Evolutionary conservation across 2,113 vertebrate species (phyloP).

Genomic region (Laticauda laticaudata): DNA sequence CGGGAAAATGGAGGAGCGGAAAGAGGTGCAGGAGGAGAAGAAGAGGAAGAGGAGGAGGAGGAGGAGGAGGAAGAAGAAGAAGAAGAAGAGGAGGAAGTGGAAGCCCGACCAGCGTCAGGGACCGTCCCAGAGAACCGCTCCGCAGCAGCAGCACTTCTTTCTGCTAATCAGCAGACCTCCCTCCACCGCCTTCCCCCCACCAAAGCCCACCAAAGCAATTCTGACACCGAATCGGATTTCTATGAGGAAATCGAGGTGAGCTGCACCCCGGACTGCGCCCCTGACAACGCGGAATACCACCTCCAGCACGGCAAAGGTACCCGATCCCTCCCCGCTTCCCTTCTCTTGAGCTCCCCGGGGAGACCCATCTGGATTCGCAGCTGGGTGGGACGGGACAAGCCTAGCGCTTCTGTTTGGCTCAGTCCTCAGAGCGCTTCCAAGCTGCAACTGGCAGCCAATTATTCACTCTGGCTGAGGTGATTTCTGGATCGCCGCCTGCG

Average conservation of each 20-base stretch:
- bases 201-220: slow-evolving; percentile 89
- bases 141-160: slow-evolving; percentile 69
- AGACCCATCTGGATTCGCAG: slow-evolving; percentile 4
- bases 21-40: slow-evolving; percentile 52
- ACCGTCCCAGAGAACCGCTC: slow-evolving; percentile 74
- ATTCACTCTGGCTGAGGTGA: background rate
- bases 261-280: slow-evolving; percentile 91
- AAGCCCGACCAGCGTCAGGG: slow-evolving; percentile 75
- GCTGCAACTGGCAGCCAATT: background rate
- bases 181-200: slow-evolving; percentile 71
- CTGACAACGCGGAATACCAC: slow-evolving; percentile 88
- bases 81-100: slow-evolving; percentile 72
- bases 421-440: background rate
- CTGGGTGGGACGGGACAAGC: background rate
- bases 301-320: slow-evolving; percentile 90
- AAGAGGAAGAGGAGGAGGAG: slow-evolving; percentile 54
- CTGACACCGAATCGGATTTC: slow-evolving; percentile 97
- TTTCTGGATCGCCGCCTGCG: background rate
- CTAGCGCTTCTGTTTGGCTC: background rate
- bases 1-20: slow-evolving; percentile 74
- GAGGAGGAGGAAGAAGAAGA: slow-evolving; percentile 65
- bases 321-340: slow-evolving; percentile 47
- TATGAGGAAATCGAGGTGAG: slow-evolving; percentile 99
- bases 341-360: slow-evolving; percentile 24
- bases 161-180: slow-evolving; percentile 68